Conservation (phyloP, 2,797 vertebrate species). For the Rhinichthys osculus region DNA sequence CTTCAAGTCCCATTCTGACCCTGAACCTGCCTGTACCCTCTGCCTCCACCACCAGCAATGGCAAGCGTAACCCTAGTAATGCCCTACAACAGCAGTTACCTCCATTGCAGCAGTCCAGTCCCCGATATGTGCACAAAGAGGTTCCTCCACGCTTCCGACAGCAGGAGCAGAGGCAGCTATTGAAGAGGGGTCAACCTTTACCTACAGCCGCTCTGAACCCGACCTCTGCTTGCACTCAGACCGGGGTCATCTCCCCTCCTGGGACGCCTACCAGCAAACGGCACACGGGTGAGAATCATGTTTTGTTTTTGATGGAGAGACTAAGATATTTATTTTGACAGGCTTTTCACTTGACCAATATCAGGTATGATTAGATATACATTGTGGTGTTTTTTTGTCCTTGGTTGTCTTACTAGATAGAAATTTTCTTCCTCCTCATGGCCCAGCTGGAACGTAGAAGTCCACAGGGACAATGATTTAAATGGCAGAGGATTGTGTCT, state of each 20-base stretch:
- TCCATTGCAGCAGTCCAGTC: slow-evolving; percentile 72
- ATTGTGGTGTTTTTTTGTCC: neutral
- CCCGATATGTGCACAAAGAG: slow-evolving; percentile 94
- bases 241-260: slow-evolving; percentile 70
- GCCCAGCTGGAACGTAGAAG: slow-evolving; percentile 9
- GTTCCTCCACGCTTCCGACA: slow-evolving; percentile 96
- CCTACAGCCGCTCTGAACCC: slow-evolving; percentile 81
- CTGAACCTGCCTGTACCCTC: slow-evolving; percentile 87
- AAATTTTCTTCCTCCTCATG: neutral
- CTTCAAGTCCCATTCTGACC: slow-evolving; percentile 83
- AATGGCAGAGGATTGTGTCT: neutral
- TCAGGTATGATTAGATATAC: neutral
- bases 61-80: slow-evolving; percentile 79
- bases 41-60: slow-evolving; percentile 82
- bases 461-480: slow-evolving; percentile 4
- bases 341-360: slow-evolving; percentile 3
- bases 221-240: slow-evolving; percentile 61
- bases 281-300: slow-evolving; percentile 78
- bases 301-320: neutral
- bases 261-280: slow-evolving; percentile 80
- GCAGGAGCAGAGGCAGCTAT: slow-evolving; percentile 97
- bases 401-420: neutral
- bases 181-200: slow-evolving; percentile 94
- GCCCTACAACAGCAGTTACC: slow-evolving; percentile 78
- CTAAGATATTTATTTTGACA: neutral